Evolutionary conservation across 2,113 vertebrate species (phyloP).

Genomic region (Notothenia rossii): DNA sequence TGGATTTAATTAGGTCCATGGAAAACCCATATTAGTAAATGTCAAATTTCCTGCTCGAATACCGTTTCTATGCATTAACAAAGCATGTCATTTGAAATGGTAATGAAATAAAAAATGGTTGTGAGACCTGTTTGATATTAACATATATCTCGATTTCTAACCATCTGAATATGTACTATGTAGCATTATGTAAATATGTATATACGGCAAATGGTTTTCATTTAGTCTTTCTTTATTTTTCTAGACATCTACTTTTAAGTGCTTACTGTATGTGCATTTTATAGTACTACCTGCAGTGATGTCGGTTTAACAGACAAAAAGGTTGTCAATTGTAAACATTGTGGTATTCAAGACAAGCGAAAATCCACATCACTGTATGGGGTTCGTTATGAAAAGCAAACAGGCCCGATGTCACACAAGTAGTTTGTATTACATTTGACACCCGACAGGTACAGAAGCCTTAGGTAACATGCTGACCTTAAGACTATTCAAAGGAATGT

Average conservation of each 20-base stretch:
- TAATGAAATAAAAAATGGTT: not conserved
- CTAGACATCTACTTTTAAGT: not conserved
- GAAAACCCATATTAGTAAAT: slow-evolving; percentile 2
- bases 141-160: not conserved
- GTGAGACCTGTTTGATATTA: not conserved
- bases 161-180: not conserved
- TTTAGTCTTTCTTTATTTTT: not conserved
- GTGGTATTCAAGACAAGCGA: no score
- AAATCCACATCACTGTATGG: not conserved
- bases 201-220: no score
- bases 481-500: not conserved
- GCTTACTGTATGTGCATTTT: not conserved
- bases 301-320: no score
- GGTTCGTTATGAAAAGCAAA: not conserved
- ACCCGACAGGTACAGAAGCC: not conserved
- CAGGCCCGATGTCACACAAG: not conserved
- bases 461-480: not conserved
- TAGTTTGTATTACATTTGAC: not conserved
- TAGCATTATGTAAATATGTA: no score
- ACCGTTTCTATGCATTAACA: not conserved
- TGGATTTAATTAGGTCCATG: not conserved
- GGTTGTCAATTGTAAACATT: not conserved
- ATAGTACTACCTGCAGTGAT: not conserved
- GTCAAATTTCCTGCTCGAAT: slow-evolving; percentile 6
- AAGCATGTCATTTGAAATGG: not conserved